Evolutionary conservation across 2,797 vertebrate genomes (phyloP), one percentile per base, ranked within the genome.

Genomic region (Trachurus trachurus): DNA sequence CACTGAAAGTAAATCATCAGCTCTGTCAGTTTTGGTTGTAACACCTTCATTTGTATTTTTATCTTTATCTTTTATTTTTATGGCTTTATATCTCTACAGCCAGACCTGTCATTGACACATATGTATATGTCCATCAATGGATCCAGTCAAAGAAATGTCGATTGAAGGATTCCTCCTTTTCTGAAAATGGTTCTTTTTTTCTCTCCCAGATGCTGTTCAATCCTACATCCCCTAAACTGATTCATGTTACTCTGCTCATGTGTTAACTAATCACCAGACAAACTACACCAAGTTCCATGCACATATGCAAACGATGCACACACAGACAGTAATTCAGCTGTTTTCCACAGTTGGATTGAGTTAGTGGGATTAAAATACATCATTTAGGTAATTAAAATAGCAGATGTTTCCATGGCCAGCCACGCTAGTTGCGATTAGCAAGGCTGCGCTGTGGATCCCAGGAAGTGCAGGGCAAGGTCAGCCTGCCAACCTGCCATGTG

Each of bases 381-480:
- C 66, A 85, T 86, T 89, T 86, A 86, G 78, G 86, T 90, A 90
- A 91, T 93, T 89, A 89, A 88, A 88, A 86, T 50, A 86, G 81
- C 88, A 91, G 90, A 91, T 90, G 90, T 89, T 93, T 87, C 84
- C 61, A 53, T n/a, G 71, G 88, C 53, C 65, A 78, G 87, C 60
- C 82, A 76, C 66, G 76, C 81, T 86, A 85, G 85, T 78, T 72
- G 89, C 8, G 90, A 93, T 91, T 83, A 93, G 64, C 66, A 6
- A 21, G 39, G 83, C 66, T 71, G 82, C 71, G 62, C 69, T 0
- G 17, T 34, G 73, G 71, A 87, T 90, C 71, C 80, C 70, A 76
- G 85, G 73, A 86, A 90, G 89, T 87, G 80, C 85, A 81, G 78
- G 77, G 80, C 93, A 92, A 93, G 92, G 93, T 93, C 91, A 92